These are phyloP conservation scores for Todiramphus saurophagus DNA, from an alignment of 2,113 vertebrate species.

Conservation along the genomic window DNA sequence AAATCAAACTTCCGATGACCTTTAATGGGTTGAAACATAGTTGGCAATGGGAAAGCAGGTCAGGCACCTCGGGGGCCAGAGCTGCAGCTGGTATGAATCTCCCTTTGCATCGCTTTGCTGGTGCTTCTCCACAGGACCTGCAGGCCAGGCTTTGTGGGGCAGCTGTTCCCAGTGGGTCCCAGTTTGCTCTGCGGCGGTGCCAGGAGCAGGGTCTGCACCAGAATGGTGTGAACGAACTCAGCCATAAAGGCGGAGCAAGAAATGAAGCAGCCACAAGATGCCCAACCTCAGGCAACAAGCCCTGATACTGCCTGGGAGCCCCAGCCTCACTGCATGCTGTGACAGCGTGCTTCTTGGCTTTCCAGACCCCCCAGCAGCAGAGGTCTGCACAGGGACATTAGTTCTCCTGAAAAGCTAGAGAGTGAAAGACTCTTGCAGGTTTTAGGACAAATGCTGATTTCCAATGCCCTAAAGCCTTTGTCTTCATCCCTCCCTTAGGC, in stretches of 20 bases:
- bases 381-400: background rate
- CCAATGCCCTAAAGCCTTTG: background rate
- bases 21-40: background rate
- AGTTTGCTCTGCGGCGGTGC: fast-evolving
- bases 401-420: background rate
- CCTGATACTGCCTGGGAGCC: background rate
- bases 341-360: background rate
- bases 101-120: background rate
- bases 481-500: background rate
- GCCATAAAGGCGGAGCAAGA: no score
- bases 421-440: background rate
- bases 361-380: background rate
- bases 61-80: background rate
- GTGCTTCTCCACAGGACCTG: background rate
- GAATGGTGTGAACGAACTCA: background rate
- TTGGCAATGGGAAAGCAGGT: background rate
- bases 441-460: background rate
- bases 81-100: background rate
- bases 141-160: background rate
- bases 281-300: background rate
- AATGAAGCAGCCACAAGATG: background rate
- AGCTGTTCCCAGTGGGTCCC: background rate
- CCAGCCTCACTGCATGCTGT: background rate
- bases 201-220: background rate
- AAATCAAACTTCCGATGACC: background rate